Base-by-base conservation (phyloP, 2,113 vertebrate species). In the Fregata magnificens region DNA sequence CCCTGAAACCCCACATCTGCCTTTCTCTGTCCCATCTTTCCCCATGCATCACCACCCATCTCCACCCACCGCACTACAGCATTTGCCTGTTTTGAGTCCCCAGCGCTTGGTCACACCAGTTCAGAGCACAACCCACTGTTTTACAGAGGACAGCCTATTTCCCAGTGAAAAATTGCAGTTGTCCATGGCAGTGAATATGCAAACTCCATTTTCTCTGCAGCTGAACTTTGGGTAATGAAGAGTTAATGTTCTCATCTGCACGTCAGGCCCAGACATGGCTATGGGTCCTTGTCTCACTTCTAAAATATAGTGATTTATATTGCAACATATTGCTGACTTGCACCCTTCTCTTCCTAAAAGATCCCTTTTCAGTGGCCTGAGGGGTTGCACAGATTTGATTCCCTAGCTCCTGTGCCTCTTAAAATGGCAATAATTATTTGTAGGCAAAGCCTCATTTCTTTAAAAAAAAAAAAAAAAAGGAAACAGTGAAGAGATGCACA, bases 41-140 rank as follows among this genome's bases (percentile, higher is more conserved):
- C 24, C 9, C 32, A 1, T 4, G 5, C 13, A 5, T 20, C 50
- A 5, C 50, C 32, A 24, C 32, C 45, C 34, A 15, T 2, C 13
- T 50, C 65, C 69, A 28, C 4, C 6, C 44, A n/a, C 29, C 29
- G 4, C 0, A 1, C 29, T 22, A 21, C 1, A 0, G 13, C 6
- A 2, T 20, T 40, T 19, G 32, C 32, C 28, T 6, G 5, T 17
- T 42, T 49, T 28, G 36, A 55, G 14, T 44, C 47, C 40, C 26
- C 55, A 56, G n/a, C n/a, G 3, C 26, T 17, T 7, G 16, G 22
- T 25, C 38, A 10, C 52, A 32, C 24, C 38, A 14, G 20, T n/a
- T 66, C 0, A 0, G 40, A 67, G 55, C 44, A 38, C 22, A 21
- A 31, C 44, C 5, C 0, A 0, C 18, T 36, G 7, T 72, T 82